Evolutionary conservation across 2,888 invertebrate species (phyloP), one percentile per base, ranked within the genome.

Genomic region (Eupithecia subfuscata): DNA sequence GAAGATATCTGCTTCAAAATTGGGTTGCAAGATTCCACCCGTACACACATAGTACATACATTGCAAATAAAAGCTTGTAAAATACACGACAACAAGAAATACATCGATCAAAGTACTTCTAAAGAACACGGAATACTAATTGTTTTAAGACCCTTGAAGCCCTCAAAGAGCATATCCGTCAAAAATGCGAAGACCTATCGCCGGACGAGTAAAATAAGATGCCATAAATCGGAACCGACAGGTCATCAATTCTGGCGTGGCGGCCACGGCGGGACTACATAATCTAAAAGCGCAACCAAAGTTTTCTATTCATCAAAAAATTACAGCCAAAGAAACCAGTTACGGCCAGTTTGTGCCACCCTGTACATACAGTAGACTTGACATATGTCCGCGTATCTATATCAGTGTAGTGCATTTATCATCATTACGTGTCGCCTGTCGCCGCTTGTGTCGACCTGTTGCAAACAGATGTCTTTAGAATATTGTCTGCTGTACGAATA

Each of bases 391-490:
- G 34, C 16, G 18, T n/a, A 65, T 64, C 64, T 25, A 63, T 30
- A 64, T 43, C 37, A 22, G 22, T 25, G 43, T 22, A 43, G n/a
- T 40, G 43, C 68, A 67, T 45, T 45, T 45, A 43, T 68, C 68
- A 68, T 68, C 68, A 68, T 68, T 68, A 68, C 12, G 67, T 43
- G 43, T 43, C 43, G 68, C 2, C 22, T 45, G 68, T 43, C 68
- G 68, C 22, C 64, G 14, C 12, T 14, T 40, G 67, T 25, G 68
- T 68, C 68, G 43, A 45, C 68, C 68, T 43, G 68, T 68, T 68
- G 68, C 67, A 22, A 56, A 22, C 52, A 56, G 67, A 67, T 40
- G 37, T 12, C 43, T 69, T 48, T 67, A 64, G 34, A 64, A 30
- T 60, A 56, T 22, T 56, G 0, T 56, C 52, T n/a, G 52, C 11